Evolutionary conservation across 2,113 vertebrate species (phyloP).

Genomic region (Lamprotornis superbus): DNA sequence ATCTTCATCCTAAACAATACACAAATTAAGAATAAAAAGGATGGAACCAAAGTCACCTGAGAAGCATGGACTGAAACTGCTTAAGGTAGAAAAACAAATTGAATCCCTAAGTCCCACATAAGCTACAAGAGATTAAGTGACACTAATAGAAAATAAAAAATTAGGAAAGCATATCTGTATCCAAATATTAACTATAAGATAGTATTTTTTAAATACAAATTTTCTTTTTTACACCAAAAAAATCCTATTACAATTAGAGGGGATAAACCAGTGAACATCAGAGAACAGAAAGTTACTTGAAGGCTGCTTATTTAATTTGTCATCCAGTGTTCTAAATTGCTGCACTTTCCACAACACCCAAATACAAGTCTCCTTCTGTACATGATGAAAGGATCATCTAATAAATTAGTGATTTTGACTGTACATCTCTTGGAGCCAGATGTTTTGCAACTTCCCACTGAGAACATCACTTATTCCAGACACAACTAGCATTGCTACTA

Average conservation of each 20-base stretch:
- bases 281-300: background rate
- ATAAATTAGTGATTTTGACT: background rate
- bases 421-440: background rate
- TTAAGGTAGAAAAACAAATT: background rate
- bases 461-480: background rate
- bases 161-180: background rate
- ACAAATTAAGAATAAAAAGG: background rate
- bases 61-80: background rate
- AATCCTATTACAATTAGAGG: background rate
- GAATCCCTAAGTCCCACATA: background rate
- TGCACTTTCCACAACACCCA: background rate
- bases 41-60: background rate
- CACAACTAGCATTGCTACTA: background rate
- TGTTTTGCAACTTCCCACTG: background rate
- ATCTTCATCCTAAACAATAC: slow-evolving; percentile 84
- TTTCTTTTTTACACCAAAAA: background rate
- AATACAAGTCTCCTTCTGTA: background rate
- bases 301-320: background rate
- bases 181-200: background rate
- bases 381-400: background rate
- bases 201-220: background rate
- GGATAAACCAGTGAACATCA: background rate
- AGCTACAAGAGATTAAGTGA: background rate
- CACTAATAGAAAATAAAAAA: background rate
- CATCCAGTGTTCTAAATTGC: background rate